Base-by-base conservation (phyloP, 1,140 invertebrate genomes). In the Lycorma delicatula region DNA sequence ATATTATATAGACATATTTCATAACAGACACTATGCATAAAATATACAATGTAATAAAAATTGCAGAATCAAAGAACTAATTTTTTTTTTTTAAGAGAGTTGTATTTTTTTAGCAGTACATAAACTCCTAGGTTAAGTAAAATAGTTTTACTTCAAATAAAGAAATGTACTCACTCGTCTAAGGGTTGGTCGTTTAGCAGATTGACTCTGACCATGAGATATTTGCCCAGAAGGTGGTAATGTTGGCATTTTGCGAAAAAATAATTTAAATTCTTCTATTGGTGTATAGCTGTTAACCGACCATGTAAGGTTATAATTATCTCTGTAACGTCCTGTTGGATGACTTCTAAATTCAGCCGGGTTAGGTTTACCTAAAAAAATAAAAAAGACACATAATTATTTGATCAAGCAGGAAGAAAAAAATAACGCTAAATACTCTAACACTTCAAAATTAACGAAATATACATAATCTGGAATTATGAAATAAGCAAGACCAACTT, bases 251-350 rank as follows among this genome's bases (percentile, higher is more conserved):
- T 78, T 79, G 56, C 81, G 72, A 71, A 79, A 84, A 54, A 75
- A 77, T 55, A 84, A 68, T 67, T 82, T 77, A 66, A 81, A 83
- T 68, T 83, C 81, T 63, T 81, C 77, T 47, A 84, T 79, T 31
- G 80, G 79, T 54, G 80, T 77, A 56, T 78, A 79, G 31, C 77
- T 79, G 57, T 79, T 76, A 34, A 79, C 75, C 46, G 72, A 71
- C 78, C 79, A 81, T 16, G 78, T 79, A 38, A 80, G 63, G 61
- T 80, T 80, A 63, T 76, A 77, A 51, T 71, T 71, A 64, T 77
- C 73, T 18, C 70, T 65, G 28, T 70, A 65, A 31, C 74, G 68
- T 53, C 75, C 72, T 46, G 71, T 65, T 0, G 71, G 71, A 7
- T 71, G 67, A 1, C 72, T 74, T 41, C 73, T 70, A 51, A 77